phyloP scores from a whole-genome alignment of 2,888 invertebrate genomes.

The Thera obeliscata region DNA sequence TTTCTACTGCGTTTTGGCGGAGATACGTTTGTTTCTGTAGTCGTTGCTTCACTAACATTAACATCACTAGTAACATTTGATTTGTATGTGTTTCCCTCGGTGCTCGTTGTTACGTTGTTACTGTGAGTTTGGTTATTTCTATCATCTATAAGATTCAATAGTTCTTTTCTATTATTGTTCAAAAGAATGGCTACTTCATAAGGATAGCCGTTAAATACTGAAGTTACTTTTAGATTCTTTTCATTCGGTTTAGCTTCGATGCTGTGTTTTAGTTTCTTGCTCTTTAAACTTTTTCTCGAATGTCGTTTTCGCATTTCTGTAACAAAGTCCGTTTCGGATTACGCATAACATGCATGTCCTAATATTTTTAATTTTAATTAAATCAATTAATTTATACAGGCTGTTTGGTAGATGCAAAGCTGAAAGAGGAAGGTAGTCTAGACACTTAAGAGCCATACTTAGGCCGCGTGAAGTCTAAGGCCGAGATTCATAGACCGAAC shows the following conservation, averaged over 20 bases:
- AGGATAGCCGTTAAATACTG: conserved; percentile 66
- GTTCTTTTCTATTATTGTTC: conserved; percentile 24
- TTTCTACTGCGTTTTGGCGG: conserved; percentile 60
- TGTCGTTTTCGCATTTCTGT: conserved; percentile 47
- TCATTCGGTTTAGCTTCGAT: conserved; percentile 44
- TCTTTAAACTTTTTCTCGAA: conserved; percentile 51
- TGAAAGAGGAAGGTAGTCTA: no score
- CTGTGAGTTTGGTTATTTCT: conserved; percentile 5
- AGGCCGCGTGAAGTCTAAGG: no score
- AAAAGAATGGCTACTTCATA: conserved; percentile 63
- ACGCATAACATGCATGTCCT: no score
- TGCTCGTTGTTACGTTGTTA: conserved; percentile 29
- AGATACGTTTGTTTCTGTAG: conserved; percentile 23
- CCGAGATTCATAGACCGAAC: no score
- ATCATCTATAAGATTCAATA: neutral
- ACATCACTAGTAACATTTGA: neutral
- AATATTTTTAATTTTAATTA: no score
- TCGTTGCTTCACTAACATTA: conserved; percentile 6
- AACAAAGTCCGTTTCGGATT: conserved; percentile 14
- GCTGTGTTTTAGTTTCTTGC: conserved; percentile 38
- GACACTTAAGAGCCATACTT: no score
- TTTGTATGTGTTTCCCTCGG: conserved; percentile 20
- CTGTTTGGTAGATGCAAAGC: no score
- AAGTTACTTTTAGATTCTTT: conserved; percentile 50
- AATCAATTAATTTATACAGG: no score